Evolutionary conservation across 2,888 invertebrate species (phyloP).

Genomic region (Nomada flava): DNA sequence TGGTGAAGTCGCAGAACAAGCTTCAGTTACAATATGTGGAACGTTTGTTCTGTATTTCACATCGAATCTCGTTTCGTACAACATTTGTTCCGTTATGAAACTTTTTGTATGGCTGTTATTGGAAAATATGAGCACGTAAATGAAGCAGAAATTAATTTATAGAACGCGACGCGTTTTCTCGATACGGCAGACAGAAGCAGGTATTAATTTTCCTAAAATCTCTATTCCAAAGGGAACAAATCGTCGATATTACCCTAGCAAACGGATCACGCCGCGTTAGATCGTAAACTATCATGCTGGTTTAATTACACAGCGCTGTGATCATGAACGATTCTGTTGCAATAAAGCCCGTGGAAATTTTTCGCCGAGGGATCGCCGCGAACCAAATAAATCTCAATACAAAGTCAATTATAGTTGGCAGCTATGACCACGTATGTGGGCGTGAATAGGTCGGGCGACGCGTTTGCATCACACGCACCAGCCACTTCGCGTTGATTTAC

Average conservation of each 20-base stretch:
- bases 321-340: slow-evolving; percentile 49
- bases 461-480: slow-evolving; percentile 63
- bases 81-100: too few species aligned
- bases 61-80: too few species aligned
- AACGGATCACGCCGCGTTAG: slow-evolving; percentile 22
- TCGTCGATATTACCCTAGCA: slow-evolving; percentile 22
- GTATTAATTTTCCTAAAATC: neutral
- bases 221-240: slow-evolving; percentile 1
- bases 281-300: slow-evolving; percentile 52
- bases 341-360: slow-evolving; percentile 58
- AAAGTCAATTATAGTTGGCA: slow-evolving; percentile 70
- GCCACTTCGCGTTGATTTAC: slow-evolving; percentile 62
- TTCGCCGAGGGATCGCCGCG: slow-evolving; percentile 61
- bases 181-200: too few species aligned
- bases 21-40: neutral
- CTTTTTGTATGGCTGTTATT: too few species aligned
- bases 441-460: slow-evolving; percentile 66
- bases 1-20: slow-evolving; percentile 1
- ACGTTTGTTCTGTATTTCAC: too few species aligned
- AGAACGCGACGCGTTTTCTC: too few species aligned
- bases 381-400: slow-evolving; percentile 70
- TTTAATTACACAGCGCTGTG: slow-evolving; percentile 62
- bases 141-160: too few species aligned
- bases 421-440: slow-evolving; percentile 64
- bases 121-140: too few species aligned